These are phyloP conservation scores for Excalfactoria chinensis DNA, from an alignment of 2,113 vertebrate species.

Conservation along the genomic window DNA sequence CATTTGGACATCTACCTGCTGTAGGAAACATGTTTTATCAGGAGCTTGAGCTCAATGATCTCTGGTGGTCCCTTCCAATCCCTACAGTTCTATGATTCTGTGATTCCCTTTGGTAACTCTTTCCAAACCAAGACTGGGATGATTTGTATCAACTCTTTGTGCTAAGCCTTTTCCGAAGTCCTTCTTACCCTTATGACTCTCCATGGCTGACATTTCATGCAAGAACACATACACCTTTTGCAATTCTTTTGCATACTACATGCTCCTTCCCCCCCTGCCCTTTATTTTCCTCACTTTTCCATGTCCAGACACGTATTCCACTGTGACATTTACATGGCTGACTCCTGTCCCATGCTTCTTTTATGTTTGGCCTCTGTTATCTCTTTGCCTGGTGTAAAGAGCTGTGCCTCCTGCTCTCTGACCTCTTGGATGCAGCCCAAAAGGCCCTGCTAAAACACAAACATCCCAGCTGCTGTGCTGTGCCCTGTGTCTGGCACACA, in stretches of 20 bases:
- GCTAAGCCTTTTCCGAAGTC: neutral
- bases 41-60: no score
- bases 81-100: no score
- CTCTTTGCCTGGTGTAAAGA: neutral
- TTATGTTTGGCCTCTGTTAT: neutral
- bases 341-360: neutral
- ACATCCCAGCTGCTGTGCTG: neutral
- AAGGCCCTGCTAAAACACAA: neutral
- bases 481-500: neutral
- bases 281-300: neutral
- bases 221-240: neutral
- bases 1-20: no score
- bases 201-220: fast-evolving
- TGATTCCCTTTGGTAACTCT: neutral
- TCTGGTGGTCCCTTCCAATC: no score
- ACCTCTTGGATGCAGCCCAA: neutral
- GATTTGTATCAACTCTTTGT: neutral
- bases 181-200: neutral
- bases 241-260: neutral
- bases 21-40: no score
- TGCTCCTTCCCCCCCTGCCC: neutral
- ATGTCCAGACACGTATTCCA: neutral
- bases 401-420: neutral
- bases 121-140: neutral
- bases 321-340: neutral